Percentiles rank a stretch among this genome's conserved stretches.
These are phyloP conservation scores for Drosophila albomicans DNA, from an alignment of 1,140 invertebrate species.

Conservation along the genomic window DNA sequence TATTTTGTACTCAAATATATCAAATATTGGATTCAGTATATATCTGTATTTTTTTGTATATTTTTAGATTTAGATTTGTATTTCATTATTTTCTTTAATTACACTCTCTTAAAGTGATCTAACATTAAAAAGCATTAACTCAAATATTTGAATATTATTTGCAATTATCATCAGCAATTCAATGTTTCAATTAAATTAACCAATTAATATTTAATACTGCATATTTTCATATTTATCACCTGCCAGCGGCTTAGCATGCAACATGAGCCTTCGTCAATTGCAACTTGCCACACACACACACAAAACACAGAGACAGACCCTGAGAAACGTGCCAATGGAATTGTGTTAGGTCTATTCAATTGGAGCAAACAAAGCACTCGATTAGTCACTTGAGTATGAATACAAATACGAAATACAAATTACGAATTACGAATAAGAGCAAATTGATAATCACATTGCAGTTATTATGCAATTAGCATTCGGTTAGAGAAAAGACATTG, in stretches of 20 bases:
- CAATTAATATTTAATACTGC: too few relatives aligned
- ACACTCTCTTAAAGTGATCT: too few relatives aligned
- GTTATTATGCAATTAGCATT: not conserved
- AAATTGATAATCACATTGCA: not conserved
- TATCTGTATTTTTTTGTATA: too few relatives aligned
- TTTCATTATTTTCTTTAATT: too few relatives aligned
- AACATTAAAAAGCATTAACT: too few relatives aligned
- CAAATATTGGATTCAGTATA: too few relatives aligned
- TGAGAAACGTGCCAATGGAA: not conserved
- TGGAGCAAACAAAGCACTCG: not conserved
- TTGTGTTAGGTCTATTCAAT: conserved; percentile 5
- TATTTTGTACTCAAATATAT: too few relatives aligned
- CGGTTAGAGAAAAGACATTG: not conserved
- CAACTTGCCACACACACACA: not conserved
- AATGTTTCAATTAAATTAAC: too few relatives aligned
- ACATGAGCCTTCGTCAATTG: not conserved
- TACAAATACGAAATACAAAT: not conserved
- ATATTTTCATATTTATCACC: not conserved
- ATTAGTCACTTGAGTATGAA: conserved; percentile 11
- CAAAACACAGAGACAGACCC: not conserved
- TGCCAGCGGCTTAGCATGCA: not conserved
- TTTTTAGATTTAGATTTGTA: too few relatives aligned
- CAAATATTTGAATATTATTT: too few relatives aligned
- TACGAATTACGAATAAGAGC: not conserved
- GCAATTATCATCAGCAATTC: too few relatives aligned